Evolutionary conservation across 2,888 invertebrate genomes (phyloP), one percentile per base, ranked within the genome.

Genomic region (Lepidocyrtinus sp.): DNA sequence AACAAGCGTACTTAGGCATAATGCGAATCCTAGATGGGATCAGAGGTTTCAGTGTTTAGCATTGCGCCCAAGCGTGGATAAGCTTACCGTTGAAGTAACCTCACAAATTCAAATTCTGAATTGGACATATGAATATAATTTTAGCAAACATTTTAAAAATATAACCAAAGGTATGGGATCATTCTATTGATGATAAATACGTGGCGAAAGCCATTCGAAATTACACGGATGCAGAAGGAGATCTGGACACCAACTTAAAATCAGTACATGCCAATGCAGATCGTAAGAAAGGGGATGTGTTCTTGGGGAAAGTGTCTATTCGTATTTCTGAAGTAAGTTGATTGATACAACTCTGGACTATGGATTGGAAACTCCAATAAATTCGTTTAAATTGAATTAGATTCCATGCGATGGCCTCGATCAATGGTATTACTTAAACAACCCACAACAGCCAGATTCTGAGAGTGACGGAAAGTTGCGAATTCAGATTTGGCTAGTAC

Each of bases 1-100:
- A 70, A 86, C 86, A 0, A 61, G 68, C 3, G 63, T 86, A 1
- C 74, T 81, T 61, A 70, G 61, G 9, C 75, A 78, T 26, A 79
- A 81, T n/a, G 55, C 50, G 9, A 69, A 75, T 59, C 86, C 86
- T 1, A 70, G 64, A 12, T 86, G 86, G 86, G 83, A 85, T 27
- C 84, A 86, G 61, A 27, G 83, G 22, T 86, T 86, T 62, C 86
- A 86, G 72, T 81, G 82, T 64, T 55, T 86, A 21, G 71, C 82
- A 19, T 50, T 85, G 1, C 59, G 83, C n/a, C 85, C 86, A 1
- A 79, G 80, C n/a, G 73, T 82, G 15, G 86, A 86, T 45, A 75
- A 74, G 0, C 73, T 86, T 2, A 80, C 83, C 3, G 82, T 85
- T n/a, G 85, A 86, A 70, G 82, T 86, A 36, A 64, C 70, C 50